Base-by-base conservation (phyloP, 2,888 invertebrate species). In the Cataglyphis livida region DNA sequence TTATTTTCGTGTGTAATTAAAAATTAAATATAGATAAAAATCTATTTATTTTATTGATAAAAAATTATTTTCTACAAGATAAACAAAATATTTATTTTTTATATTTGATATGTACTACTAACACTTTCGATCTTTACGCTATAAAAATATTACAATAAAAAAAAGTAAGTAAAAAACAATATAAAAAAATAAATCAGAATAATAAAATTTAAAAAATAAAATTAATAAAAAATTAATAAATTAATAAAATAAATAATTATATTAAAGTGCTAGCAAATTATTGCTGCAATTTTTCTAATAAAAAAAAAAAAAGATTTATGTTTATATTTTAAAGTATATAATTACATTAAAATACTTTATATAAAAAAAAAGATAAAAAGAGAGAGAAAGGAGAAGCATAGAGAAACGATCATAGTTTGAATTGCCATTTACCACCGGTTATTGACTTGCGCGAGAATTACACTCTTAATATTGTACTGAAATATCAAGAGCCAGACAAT, bases 381-480 rank as follows among this genome's bases (percentile, higher is more conserved):
- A n/a, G 54, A 54, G 9, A 54, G n/a, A 54, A n/a, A 54, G 3
- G 10, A 25, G 10, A 38, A 38, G 10, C 38, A 57, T 21, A 57
- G 4, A 21, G 21, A 57, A 57, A 57, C 21, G 21, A 57, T 57
- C 25, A 15, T 15, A 59, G 6, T 12, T 25, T 21, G 12, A 21
- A 15, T 59, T 21, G 35, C 38, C 9, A 75, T 51, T 21, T 38
- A 28, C 12, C 21, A 44, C 3, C 15, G 44, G 21, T 75, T 48
- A 74, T 74, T 48, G 61, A 74, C 62, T 64, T 35, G 65, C 1
- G 12, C n/a, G 9, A 35, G 66, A 51, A 54, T 66, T 54, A 66
- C 51, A 51, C 66, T 7, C 51, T 65, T 75, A 75, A 75, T 75
- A 65, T 66, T 28, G 5, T 75, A 65, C 75, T 28, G 5, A 15